Conservation (phyloP, 2,113 vertebrate genomes). For the Osmerus mordax region DNA sequence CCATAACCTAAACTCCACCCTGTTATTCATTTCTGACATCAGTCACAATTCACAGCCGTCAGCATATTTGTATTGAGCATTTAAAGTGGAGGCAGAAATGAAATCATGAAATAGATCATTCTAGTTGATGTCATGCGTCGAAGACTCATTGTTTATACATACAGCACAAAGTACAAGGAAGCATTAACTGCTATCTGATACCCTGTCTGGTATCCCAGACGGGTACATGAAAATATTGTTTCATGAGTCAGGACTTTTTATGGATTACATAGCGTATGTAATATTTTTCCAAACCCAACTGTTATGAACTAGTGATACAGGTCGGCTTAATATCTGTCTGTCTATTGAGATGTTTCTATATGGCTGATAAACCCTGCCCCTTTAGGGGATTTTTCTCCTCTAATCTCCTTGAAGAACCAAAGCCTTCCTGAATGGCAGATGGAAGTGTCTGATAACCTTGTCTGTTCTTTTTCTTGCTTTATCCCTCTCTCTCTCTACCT, state of each 20-base stretch:
- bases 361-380: no score
- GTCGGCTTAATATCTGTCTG: constrained; percentile 6
- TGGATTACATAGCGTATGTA: constrained; percentile 16
- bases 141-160: constrained; percentile 19
- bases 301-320: constrained; percentile 11
- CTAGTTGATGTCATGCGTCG: constrained; percentile 1
- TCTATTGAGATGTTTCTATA: neutral
- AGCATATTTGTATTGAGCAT: constrained; percentile 31
- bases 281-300: constrained; percentile 14
- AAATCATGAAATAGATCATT: neutral
- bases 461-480: no score
- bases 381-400: neutral
- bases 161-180: constrained; percentile 9
- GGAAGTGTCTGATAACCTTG: constrained; percentile 14
- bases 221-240: constrained; percentile 43
- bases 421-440: constrained; percentile 26
- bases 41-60: constrained; percentile 11
- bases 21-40: constrained; percentile 20
- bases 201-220: constrained; percentile 29
- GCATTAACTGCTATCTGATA: constrained; percentile 23
- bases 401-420: constrained; percentile 30
- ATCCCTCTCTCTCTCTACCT: no score
- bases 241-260: constrained; percentile 27
- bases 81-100: constrained; percentile 11
- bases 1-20: constrained; percentile 11